Percentiles rank a stretch among this genome's conserved stretches.
phyloP scores from a whole-genome alignment of 2,888 invertebrate species.

The Apotomis turbidana region DNA sequence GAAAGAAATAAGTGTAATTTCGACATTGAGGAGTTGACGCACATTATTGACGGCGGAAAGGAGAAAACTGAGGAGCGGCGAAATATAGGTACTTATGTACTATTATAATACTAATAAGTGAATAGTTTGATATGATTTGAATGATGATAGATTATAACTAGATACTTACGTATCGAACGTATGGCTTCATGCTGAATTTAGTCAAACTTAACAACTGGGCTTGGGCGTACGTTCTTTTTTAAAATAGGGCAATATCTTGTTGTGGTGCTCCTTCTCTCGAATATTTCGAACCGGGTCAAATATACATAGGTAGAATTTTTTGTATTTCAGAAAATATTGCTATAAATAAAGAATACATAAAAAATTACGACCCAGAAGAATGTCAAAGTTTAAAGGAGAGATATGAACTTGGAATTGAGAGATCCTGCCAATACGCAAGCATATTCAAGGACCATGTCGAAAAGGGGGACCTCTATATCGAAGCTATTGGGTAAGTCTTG shows the following conservation, averaged over 20 bases:
- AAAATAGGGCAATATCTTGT: too few species aligned
- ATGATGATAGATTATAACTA: too few species aligned
- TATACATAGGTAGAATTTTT: too few species aligned
- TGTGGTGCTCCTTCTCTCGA: too few species aligned
- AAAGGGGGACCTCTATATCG: conserved; percentile 87
- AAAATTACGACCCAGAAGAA: conserved; percentile 86
- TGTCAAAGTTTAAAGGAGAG: conserved; percentile 91
- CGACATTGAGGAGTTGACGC: conserved; percentile 88
- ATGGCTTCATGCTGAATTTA: too few species aligned
- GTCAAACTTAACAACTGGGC: too few species aligned
- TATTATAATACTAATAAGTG: too few species aligned
- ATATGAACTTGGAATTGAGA: conserved; percentile 89
- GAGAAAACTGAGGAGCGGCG: conserved; percentile 87
- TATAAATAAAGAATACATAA: conserved; percentile 82
- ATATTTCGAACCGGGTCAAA: too few species aligned
- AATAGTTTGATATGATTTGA: too few species aligned
- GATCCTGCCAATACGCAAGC: conserved; percentile 87
- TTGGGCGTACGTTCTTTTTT: too few species aligned
- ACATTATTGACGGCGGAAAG: conserved; percentile 89
- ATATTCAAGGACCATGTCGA: conserved; percentile 85
- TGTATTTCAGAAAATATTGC: conserved; percentile 60
- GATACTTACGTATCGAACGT: too few species aligned
- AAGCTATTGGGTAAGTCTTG: conserved; percentile 86
- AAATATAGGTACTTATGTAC: conserved; percentile 60
- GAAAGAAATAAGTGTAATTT: conserved; percentile 90